Evolutionary conservation across 2,888 invertebrate species (phyloP).

Genomic region (Lasioglossum zephyrum): DNA sequence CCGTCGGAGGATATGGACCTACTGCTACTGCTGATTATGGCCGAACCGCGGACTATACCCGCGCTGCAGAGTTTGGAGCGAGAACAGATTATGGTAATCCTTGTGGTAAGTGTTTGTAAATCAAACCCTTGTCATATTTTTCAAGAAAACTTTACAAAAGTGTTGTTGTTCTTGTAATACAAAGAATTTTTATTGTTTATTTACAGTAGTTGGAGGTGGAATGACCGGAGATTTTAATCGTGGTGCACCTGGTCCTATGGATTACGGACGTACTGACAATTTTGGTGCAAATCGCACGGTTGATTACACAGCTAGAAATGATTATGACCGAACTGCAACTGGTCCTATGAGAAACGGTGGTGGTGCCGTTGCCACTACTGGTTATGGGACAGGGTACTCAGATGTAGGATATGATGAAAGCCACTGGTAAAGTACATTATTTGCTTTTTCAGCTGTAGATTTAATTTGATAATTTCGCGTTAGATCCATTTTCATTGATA

Average conservation of each 20-base stretch:
- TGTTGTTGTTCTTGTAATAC: neutral
- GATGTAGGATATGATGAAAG: constrained; percentile 81
- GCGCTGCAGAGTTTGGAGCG: constrained; percentile 80
- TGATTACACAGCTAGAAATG: constrained; percentile 81
- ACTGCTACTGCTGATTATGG: constrained; percentile 81
- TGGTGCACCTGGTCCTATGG: constrained; percentile 81
- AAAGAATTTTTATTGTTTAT: neutral
- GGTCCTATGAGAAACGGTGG: constrained; percentile 83
- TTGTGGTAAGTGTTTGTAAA: constrained; percentile 54
- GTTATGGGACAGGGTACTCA: constrained; percentile 81
- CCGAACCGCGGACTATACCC: constrained; percentile 79
- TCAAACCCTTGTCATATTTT: neutral
- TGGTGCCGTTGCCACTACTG: constrained; percentile 79
- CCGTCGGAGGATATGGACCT: constrained; percentile 81
- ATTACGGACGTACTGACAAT: constrained; percentile 82
- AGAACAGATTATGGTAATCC: constrained; percentile 81
- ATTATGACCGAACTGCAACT: constrained; percentile 81
- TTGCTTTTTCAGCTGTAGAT: constrained; percentile 20
- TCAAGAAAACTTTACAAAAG: neutral
- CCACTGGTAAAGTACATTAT: constrained; percentile 69
- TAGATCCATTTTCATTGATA: constrained; percentile 9
- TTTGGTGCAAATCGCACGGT: constrained; percentile 80
- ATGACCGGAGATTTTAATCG: constrained; percentile 82
- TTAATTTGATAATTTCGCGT: constrained; percentile 18
- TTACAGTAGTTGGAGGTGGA: constrained; percentile 78